Percentiles rank a stretch among this genome's conserved stretches.
Evolutionary conservation across 2,888 invertebrate genomes (phyloP).

Genomic region (Hypercompe scribonia): DNA sequence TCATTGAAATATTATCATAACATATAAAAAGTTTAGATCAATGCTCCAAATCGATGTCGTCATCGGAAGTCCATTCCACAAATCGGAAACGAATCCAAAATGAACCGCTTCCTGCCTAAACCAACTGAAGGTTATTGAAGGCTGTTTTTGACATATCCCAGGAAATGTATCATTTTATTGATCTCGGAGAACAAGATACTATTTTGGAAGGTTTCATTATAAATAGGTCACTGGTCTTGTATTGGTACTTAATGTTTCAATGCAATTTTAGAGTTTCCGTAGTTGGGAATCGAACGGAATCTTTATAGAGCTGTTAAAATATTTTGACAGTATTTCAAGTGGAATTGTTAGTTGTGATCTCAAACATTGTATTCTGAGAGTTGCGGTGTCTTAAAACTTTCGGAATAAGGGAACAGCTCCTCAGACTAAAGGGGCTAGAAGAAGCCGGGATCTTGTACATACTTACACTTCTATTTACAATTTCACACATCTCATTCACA

Average conservation of each 20-base stretch:
- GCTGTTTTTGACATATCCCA: constrained; percentile 2
- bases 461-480: too few species aligned
- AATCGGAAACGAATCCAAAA: constrained; percentile 9
- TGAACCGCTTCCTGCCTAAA: neutral
- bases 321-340: too few species aligned
- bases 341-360: too few species aligned
- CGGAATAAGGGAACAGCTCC: too few species aligned
- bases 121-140: neutral
- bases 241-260: neutral
- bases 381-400: too few species aligned
- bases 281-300: too few species aligned
- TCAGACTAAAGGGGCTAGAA: too few species aligned
- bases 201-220: neutral
- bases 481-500: too few species aligned
- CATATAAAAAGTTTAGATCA: neutral
- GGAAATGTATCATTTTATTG: neutral
- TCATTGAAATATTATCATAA: neutral
- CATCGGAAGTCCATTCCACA: constrained; percentile 1
- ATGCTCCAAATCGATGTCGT: neutral
- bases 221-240: neutral
- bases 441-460: too few species aligned
- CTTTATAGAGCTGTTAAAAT: neutral
- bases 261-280: neutral
- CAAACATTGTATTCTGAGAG: too few species aligned
- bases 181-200: neutral